These are phyloP conservation scores for Synanthedon andrenaeformis DNA, from an alignment of 2,888 invertebrate genomes.

Conservation along the genomic window DNA sequence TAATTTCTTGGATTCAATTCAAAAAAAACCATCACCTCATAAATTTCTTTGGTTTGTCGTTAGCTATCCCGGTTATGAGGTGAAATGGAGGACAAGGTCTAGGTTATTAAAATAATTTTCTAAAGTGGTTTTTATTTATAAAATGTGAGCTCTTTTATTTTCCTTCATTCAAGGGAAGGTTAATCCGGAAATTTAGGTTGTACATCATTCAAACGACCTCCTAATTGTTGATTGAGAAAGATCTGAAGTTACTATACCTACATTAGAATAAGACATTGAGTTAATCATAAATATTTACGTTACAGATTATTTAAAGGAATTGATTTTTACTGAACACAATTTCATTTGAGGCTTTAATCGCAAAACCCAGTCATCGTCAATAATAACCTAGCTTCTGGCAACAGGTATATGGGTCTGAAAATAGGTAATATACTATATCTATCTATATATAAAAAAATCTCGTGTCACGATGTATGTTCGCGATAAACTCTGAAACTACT, in stretches of 20 bases:
- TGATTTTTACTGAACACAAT: too few relatives aligned
- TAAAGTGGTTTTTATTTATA: background rate
- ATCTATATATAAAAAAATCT: too few relatives aligned
- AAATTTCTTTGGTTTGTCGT: background rate
- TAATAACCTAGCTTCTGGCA: too few relatives aligned
- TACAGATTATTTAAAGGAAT: too few relatives aligned
- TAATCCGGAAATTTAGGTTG: background rate
- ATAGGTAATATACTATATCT: too few relatives aligned
- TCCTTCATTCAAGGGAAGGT: background rate
- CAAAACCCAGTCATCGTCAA: too few relatives aligned
- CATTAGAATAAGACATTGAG: too few relatives aligned
- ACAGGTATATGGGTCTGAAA: too few relatives aligned
- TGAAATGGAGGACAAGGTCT: background rate
- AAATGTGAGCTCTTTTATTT: background rate
- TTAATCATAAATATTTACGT: too few relatives aligned
- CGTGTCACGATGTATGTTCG: too few relatives aligned
- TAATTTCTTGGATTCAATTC: background rate
- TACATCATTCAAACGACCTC: constrained; percentile 7
- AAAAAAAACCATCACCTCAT: background rate
- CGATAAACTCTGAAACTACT: too few relatives aligned
- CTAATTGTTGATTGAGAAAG: constrained; percentile 20
- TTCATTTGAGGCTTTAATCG: too few relatives aligned
- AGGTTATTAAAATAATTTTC: background rate
- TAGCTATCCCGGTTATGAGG: background rate
- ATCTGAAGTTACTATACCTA: background rate